phyloP scores from a whole-genome alignment of 2,113 vertebrate genomes.

The Chloropsis cyanopogon region DNA sequence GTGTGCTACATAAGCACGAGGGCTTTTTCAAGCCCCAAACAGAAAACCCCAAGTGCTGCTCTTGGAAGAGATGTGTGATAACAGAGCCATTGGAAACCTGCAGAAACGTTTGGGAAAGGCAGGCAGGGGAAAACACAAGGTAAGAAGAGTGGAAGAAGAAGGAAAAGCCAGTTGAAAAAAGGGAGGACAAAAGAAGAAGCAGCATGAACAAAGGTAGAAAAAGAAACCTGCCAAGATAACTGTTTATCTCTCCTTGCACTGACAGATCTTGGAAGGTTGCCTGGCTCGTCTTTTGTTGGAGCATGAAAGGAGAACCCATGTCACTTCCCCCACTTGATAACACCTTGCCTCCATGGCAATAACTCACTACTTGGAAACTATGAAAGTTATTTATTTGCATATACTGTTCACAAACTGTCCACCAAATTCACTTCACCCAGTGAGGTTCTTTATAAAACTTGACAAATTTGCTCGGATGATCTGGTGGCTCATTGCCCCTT shows the following conservation, averaged over 20 bases:
- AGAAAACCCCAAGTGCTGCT: neutral
- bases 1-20: rapidly evolving
- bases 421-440: neutral
- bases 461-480: rapidly evolving
- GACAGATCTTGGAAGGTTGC: constrained; percentile 8
- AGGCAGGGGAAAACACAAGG: neutral
- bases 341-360: neutral
- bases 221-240: neutral
- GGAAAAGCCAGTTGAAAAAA: neutral
- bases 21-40: neutral
- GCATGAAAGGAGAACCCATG: neutral
- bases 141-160: neutral
- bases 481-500: rapidly evolving
- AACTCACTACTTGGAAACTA: neutral
- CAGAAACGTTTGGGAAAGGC: neutral
- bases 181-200: neutral
- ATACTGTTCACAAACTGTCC: neutral
- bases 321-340: neutral
- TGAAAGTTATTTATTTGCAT: neutral
- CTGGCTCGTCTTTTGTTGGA: neutral
- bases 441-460: rapidly evolving
- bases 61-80: neutral
- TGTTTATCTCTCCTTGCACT: neutral
- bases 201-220: neutral
- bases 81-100: neutral